Conservation (phyloP, 2,797 vertebrate species). For the Anguilla obscura region DNA sequence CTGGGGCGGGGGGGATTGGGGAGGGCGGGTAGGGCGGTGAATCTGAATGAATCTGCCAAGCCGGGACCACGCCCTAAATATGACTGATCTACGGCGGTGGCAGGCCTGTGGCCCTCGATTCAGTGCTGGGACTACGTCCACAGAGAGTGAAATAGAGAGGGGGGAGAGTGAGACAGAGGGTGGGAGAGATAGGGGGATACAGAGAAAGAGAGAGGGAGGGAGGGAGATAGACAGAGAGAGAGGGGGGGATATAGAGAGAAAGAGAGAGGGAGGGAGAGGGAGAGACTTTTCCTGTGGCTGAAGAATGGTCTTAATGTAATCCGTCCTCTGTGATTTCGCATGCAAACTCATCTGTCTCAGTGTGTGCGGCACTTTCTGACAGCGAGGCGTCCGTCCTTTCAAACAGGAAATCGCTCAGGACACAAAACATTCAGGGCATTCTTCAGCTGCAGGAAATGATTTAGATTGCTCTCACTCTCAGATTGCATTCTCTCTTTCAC, state of each 20-base stretch:
- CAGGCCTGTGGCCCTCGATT: background rate
- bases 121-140: background rate
- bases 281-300: background rate
- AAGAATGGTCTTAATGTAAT: background rate
- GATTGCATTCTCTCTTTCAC: background rate
- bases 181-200: background rate
- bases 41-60: background rate
- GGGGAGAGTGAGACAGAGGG: background rate
- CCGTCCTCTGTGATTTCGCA: background rate
- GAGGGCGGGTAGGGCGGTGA: too few relatives aligned
- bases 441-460: background rate
- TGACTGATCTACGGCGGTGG: background rate
- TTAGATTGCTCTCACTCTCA: background rate
- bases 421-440: slow-evolving; percentile 4
- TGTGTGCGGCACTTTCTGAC: background rate
- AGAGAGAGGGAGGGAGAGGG: background rate
- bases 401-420: background rate
- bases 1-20: too few relatives aligned
- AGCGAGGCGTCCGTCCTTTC: background rate
- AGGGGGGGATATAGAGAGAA: too few relatives aligned
- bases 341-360: background rate
- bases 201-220: background rate
- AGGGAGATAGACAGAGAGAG: too few relatives aligned
- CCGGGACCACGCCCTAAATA: background rate
- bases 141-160: background rate